Base-by-base conservation (phyloP, 2,888 invertebrate species). In the Zelleria hepariella region DNA sequence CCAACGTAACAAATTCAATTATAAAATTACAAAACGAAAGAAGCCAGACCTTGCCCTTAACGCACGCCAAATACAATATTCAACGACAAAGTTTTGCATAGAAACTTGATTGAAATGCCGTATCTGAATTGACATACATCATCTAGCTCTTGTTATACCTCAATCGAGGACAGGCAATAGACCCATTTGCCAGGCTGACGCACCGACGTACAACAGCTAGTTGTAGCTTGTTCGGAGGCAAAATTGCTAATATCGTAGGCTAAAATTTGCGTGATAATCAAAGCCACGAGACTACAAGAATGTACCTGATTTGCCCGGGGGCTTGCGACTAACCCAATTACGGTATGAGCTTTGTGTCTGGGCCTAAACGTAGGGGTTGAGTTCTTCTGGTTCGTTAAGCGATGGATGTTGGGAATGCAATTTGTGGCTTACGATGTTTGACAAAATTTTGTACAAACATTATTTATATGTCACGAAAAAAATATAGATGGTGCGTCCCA, bases 111-210 rank as follows among this genome's bases (percentile, higher is more conserved):
- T 42, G 32, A 42, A 42, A 15, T 42, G 4, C 32, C 32, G 32
- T 42, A 42, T 42, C 32, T 15, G 15, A 42, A 3, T 15, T 1
- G 2, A 23, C 54, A 54, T 48, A 24, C 59, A 59, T 52, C 32
- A 51, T 54, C 18, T 54, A 23, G 18, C 25, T 26, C 25, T 54
- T 26, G 32, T 18, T 54, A 26, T 54, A 4, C n/a, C 25, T 7
- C 25, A n/a, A 24, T 54, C 15, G n/a, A 18, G 47, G 23, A 23
- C 42, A 42, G 20, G 21, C 73, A 74, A 77, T 78, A 74, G 75
- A 69, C 75, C 81, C 80, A 84, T 86, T 85, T 83, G 76, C 81
- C 80, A 75, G 75, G 72, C 77, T 78, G 78, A 78, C 79, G 78
- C 80, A 75, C 66, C 69, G 73, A 72, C 68, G 69, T 69, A 74